Conservation (phyloP, 2,797 vertebrate genomes). For the Halcyon leucocephala region DNA sequence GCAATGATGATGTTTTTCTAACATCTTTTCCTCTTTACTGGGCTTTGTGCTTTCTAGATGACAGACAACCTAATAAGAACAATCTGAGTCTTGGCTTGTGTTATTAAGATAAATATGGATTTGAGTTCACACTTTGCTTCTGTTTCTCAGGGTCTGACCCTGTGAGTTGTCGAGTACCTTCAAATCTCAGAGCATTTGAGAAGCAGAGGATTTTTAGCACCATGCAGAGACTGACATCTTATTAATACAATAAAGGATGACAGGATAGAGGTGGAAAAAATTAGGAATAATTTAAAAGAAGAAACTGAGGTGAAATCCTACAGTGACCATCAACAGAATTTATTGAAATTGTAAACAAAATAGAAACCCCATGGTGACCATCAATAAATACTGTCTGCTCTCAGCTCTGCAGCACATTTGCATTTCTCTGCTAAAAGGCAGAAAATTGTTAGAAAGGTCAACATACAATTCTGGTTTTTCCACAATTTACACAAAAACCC, state of each 20-base stretch:
- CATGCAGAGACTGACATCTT: background rate
- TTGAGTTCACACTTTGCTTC: background rate
- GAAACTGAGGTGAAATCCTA: background rate
- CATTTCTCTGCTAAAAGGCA: slow-evolving; percentile 24
- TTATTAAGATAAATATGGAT: background rate
- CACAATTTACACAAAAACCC: background rate
- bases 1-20: background rate
- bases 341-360: background rate
- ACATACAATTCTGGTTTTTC: background rate
- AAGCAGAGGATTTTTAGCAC: background rate
- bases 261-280: background rate
- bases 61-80: background rate
- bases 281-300: background rate
- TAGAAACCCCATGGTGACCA: background rate
- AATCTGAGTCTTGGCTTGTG: background rate
- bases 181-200: background rate
- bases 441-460: background rate
- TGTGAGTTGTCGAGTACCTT: background rate
- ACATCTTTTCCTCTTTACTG: background rate
- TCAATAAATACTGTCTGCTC: background rate
- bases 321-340: background rate
- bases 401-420: background rate
- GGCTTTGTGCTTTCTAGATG: background rate
- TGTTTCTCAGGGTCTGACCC: background rate
- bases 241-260: background rate